phyloP scores from a whole-genome alignment of 2,888 invertebrate genomes.

The Steinernema carpocapsae region DNA sequence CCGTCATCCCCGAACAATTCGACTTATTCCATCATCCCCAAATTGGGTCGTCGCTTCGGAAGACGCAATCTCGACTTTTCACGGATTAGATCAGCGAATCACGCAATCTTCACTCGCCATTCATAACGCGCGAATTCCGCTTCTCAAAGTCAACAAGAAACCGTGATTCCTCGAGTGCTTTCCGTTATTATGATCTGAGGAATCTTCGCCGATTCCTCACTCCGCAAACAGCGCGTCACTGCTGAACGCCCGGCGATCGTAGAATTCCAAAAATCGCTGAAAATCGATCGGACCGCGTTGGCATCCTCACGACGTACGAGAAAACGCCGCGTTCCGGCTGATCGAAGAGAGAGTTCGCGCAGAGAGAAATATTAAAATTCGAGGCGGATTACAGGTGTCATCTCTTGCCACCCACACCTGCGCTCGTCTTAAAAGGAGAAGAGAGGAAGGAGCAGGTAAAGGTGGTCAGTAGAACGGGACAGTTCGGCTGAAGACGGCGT shows the following conservation, averaged over 20 bases:
- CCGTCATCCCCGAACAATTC: no score
- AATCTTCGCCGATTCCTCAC: conserved; percentile 5
- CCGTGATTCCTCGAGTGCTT: conserved; percentile 13
- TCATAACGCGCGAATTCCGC: no score
- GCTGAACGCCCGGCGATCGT: not conserved
- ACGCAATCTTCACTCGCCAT: no score
- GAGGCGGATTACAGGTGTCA: not conserved
- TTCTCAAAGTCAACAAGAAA: no score
- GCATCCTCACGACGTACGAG: not conserved
- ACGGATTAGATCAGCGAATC: no score
- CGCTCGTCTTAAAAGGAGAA: no score
- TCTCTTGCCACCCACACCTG: not conserved
- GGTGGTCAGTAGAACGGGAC: conserved; percentile 12
- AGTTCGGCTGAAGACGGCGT: conserved; percentile 5
- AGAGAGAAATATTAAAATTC: not conserved
- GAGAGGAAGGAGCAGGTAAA: not conserved
- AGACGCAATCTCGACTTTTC: no score
- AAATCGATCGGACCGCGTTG: conserved; percentile 15
- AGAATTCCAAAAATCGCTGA: not conserved
- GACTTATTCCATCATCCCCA: no score
- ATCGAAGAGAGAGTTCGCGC: not conserved
- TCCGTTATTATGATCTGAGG: conserved; percentile 25
- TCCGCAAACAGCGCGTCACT: conserved; percentile 15
- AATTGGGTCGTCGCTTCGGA: no score
- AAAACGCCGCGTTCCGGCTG: not conserved